Percentiles rank a stretch among this genome's conserved stretches.
phyloP scores from a whole-genome alignment of 1,140 invertebrate species.

The Wiebesia pumilae region DNA sequence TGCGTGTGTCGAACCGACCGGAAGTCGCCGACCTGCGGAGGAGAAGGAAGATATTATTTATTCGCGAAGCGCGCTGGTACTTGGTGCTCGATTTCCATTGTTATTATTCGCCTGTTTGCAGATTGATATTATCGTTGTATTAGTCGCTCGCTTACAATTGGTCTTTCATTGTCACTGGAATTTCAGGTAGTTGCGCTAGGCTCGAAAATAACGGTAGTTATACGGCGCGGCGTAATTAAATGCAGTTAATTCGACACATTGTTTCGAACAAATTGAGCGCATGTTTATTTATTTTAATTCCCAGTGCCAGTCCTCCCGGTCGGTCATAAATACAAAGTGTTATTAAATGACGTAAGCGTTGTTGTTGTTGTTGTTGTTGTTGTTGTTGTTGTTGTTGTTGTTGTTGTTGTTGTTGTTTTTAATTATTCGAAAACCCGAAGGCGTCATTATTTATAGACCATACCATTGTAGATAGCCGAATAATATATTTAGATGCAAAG shows the following conservation, averaged over 20 bases:
- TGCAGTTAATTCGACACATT: neutral
- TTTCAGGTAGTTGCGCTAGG: neutral
- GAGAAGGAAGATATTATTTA: conserved; percentile 23
- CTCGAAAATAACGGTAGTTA: neutral
- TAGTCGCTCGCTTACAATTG: neutral
- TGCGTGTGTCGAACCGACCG: neutral
- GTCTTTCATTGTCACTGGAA: neutral
- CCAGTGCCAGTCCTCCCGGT: neutral
- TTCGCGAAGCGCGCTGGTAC: neutral
- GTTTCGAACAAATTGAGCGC: neutral
- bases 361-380: too few relatives aligned
- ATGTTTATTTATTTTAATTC: neutral
- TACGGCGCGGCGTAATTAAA: neutral
- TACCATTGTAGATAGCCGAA: too few relatives aligned
- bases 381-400: too few relatives aligned
- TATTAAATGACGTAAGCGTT: neutral
- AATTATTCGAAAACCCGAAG: too few relatives aligned
- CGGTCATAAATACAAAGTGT: neutral
- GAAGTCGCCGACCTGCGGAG: neutral
- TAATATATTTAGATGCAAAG: too few relatives aligned
- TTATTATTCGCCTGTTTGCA: neutral
- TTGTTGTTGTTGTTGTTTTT: too few relatives aligned
- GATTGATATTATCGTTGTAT: neutral
- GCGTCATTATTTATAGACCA: too few relatives aligned
- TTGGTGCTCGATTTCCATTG: neutral